A percentile compares a stretch with the other conserved stretches of the same genome.
phyloP scores from a whole-genome alignment of 2,113 vertebrate species.

The Opisthocomus hoazin region DNA sequence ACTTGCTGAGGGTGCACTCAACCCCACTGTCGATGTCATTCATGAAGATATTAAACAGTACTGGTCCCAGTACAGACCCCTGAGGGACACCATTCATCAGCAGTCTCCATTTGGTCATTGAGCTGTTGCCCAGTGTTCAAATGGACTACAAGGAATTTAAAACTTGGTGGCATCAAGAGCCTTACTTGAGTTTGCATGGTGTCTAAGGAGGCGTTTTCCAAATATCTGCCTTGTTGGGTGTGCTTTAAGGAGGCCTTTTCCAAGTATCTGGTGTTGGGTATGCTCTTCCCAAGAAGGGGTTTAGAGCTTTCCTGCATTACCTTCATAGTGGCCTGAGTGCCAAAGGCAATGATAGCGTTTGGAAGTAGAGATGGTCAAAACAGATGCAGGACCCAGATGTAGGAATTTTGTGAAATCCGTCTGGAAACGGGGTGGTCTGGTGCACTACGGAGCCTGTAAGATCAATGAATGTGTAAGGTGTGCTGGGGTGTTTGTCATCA shows the following conservation, averaged over 20 bases:
- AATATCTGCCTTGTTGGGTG: background rate
- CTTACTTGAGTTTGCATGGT: background rate
- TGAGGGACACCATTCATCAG: background rate
- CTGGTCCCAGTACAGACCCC: background rate
- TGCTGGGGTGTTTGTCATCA: background rate
- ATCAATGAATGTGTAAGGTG: accelerated
- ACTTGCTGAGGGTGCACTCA: background rate
- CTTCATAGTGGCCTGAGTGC: background rate
- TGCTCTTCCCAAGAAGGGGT: too few relatives aligned
- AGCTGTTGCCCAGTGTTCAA: background rate
- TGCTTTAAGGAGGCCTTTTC: background rate
- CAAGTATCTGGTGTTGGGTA: background rate
- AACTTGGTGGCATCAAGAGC: background rate
- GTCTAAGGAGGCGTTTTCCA: background rate
- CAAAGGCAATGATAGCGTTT: accelerated
- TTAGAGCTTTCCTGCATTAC: background rate
- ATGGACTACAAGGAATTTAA: background rate
- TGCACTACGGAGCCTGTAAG: background rate
- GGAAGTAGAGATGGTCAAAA: background rate
- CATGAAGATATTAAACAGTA: background rate
- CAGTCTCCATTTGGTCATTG: background rate
- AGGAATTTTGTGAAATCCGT: background rate
- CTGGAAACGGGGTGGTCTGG: background rate
- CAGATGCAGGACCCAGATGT: background rate
- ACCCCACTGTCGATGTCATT: background rate